Conservation (phyloP, 1,140 invertebrate species). For the Leptinotarsa texana region DNA sequence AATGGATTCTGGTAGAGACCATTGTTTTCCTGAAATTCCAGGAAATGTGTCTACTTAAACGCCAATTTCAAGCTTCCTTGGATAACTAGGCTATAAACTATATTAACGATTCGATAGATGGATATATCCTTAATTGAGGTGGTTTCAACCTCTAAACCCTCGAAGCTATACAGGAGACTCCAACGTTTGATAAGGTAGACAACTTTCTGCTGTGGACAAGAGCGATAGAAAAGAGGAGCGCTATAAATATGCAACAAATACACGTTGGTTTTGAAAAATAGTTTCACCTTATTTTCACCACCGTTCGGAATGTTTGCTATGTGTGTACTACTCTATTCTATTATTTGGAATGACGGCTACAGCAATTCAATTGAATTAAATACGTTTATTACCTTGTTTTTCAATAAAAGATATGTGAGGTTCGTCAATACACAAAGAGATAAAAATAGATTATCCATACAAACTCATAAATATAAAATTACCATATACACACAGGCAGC, state of each 20-base stretch:
- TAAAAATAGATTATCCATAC: too few species aligned
- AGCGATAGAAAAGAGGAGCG: neutral
- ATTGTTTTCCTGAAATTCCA: too few species aligned
- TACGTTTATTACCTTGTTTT: too few species aligned
- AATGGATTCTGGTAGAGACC: too few species aligned
- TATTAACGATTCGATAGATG: neutral
- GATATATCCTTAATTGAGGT: conserved; percentile 10
- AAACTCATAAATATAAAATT: too few species aligned
- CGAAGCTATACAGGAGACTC: conserved; percentile 7
- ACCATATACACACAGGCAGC: too few species aligned
- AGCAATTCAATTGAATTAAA: neutral
- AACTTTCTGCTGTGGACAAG: neutral
- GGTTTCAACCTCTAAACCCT: conserved; percentile 4
- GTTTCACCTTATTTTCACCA: neutral
- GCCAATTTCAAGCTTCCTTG: too few species aligned
- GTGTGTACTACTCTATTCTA: neutral
- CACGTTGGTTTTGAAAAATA: neutral
- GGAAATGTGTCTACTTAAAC: too few species aligned
- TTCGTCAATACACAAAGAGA: too few species aligned
- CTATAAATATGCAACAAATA: neutral
- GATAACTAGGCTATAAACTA: neutral
- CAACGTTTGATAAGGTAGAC: neutral
- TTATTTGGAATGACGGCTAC: neutral
- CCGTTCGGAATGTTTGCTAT: neutral
- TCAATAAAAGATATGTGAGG: too few species aligned